A percentile compares a stretch with the other conserved stretches of the same genome.
Evolutionary conservation across 2,888 invertebrate species (phyloP).

Genomic region (Polyommatus iphigenia): DNA sequence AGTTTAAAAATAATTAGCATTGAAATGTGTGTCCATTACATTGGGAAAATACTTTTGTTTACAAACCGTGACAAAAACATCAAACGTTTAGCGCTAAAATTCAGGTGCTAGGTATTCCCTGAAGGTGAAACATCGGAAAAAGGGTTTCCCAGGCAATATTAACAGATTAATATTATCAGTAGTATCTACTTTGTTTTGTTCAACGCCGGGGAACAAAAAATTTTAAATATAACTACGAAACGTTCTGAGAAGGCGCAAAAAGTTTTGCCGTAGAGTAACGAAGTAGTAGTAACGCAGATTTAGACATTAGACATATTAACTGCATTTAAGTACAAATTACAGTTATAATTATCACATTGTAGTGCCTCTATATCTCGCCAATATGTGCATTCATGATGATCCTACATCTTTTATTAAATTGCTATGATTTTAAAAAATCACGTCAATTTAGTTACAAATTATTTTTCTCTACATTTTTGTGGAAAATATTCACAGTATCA

Average conservation of each 20-base stretch:
- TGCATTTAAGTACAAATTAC: not conserved
- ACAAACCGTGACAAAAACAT: not conserved
- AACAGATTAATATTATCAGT: not conserved
- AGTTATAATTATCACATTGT: no score
- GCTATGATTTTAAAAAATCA: no score
- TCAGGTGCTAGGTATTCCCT: slow-evolving; percentile 13
- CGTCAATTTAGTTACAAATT: no score
- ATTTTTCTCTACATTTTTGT: no score
- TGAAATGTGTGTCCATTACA: not conserved
- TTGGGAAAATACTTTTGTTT: not conserved
- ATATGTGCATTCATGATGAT: no score
- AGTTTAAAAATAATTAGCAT: not conserved
- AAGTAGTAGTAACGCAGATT: not conserved
- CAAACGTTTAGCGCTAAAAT: not conserved
- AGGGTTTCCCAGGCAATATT: not conserved
- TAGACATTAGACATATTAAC: not conserved
- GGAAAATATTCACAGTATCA: no score
- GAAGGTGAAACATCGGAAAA: not conserved
- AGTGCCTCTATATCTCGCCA: no score
- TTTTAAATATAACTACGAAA: not conserved
- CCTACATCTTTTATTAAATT: no score
- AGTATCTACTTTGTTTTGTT: not conserved
- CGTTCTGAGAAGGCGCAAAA: not conserved
- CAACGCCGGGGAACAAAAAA: not conserved
- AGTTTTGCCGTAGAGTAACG: not conserved